Evolutionary conservation across 2,797 vertebrate genomes (phyloP), one percentile per base, ranked within the genome.

Genomic region (Hyperoplus lanceolatus): DNA sequence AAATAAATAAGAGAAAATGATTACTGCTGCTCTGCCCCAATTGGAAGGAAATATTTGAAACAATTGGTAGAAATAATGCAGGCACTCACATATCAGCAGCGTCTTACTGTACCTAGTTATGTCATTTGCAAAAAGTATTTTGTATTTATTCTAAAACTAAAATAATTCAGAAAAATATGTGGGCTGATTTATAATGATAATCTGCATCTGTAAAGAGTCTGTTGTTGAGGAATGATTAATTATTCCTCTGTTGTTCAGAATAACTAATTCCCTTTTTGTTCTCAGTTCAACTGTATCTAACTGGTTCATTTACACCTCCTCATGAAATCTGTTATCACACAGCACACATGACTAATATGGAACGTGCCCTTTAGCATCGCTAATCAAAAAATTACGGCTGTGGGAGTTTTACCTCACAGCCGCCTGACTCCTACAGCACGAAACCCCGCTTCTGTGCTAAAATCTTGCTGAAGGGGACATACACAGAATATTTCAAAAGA

Each of bases 291-390:
- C 85, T 84, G 75, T 68, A 55, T 86, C 73, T 79, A 85, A 88
- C 82, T 71, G 76, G 66, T 91, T 90, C 72, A 85, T 82, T 90
- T 80, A 82, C 70, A 84, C 72, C 73, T 85, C 73, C 70, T 81
- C 53, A 13, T 81, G 66, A 86, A 86, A 84, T 87, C 69, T 87
- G 89, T 89, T 83, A 90, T 86, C 81, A 79, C 53, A 64, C 71
- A 57, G 54, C 75, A 68, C 83, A 87, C 51, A 9, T 48, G 43
- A 75, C 82, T 70, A 78, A 77, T 75, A 73, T 75, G 79, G 82
- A 89, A 82, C 53, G 12, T 73, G 81, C 73, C 84, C 85, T 63
- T 84, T 67, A 90, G 90, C 85, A 69, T 50, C 29, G 77, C 82
- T 87, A 77, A 84, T 86, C 84, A 79, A 66, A 60, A 86, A 81